Evolutionary conservation across 1,140 invertebrate species (phyloP).

Genomic region (Microvelia longipes): DNA sequence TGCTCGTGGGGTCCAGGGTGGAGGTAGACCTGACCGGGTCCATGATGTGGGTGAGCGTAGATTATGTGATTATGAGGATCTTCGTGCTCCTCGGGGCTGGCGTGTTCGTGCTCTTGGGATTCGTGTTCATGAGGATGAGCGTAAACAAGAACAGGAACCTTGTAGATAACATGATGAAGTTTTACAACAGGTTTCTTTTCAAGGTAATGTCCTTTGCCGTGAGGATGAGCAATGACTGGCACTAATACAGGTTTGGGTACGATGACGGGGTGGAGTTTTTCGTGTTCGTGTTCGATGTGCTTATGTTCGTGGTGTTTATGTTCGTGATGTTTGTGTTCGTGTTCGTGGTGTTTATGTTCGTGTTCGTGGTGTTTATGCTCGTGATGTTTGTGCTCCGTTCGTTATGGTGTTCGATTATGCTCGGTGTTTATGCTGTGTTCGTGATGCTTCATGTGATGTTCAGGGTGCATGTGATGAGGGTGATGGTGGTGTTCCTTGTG

Average conservation of each 20-base stretch:
- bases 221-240: not conserved
- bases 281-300: not conserved
- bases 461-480: not conserved
- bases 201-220: not conserved
- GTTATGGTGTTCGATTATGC: not conserved
- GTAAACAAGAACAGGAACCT: not conserved
- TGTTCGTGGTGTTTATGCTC: not conserved
- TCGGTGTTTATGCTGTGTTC: not conserved
- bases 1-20: not conserved
- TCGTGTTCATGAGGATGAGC: not conserved
- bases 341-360: not conserved
- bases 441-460: not conserved
- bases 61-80: not conserved
- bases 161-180: not conserved
- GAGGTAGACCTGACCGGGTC: not conserved
- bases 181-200: not conserved
- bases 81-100: not conserved
- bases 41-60: not conserved
- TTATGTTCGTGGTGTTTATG: not conserved
- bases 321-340: not conserved
- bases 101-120: not conserved
- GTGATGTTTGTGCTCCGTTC: no score
- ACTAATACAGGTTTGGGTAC: not conserved
- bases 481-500: not conserved
- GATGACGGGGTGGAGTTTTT: not conserved